phyloP scores from a whole-genome alignment of 2,113 vertebrate genomes.

The Melospiza melodia region DNA sequence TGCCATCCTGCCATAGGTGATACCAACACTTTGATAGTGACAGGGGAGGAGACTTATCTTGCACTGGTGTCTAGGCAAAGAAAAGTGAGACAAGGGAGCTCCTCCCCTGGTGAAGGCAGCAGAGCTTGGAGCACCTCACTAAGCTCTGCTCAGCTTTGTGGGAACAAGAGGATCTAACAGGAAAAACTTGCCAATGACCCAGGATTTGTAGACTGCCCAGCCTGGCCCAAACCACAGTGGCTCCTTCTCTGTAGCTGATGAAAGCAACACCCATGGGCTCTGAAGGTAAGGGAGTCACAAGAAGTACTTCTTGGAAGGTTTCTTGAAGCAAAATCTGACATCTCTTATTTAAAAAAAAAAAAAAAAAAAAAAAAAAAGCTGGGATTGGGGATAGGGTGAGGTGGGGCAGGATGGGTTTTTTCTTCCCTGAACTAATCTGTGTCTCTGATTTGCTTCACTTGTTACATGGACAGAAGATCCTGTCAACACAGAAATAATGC shows the following conservation, averaged over 20 bases:
- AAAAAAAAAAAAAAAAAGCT: not conserved
- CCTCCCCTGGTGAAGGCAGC: not conserved
- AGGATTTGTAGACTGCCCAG: not conserved
- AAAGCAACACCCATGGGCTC: not conserved
- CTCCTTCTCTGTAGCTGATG: not conserved
- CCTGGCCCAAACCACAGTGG: not conserved
- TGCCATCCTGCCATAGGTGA: not conserved
- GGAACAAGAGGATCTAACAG: not conserved
- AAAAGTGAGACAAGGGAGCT: not conserved
- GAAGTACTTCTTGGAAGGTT: not conserved
- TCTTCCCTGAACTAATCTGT: not conserved
- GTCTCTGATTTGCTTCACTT: conserved; percentile 39
- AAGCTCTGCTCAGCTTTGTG: not conserved
- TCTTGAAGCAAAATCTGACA: conserved; percentile 1
- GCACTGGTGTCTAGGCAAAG: not conserved
- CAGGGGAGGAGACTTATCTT: not conserved
- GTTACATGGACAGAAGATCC: conserved; percentile 7
- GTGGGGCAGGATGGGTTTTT: not conserved
- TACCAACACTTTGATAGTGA: not conserved
- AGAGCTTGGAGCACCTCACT: not conserved
- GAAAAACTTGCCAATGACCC: not conserved
- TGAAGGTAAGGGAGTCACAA: not conserved
- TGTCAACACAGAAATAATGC: conserved; percentile 46
- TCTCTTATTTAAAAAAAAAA: not conserved
- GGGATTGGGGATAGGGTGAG: too few species aligned